Evolutionary conservation across 2,888 invertebrate genomes (phyloP).

Genomic region (Camptogramma bilineatum): DNA sequence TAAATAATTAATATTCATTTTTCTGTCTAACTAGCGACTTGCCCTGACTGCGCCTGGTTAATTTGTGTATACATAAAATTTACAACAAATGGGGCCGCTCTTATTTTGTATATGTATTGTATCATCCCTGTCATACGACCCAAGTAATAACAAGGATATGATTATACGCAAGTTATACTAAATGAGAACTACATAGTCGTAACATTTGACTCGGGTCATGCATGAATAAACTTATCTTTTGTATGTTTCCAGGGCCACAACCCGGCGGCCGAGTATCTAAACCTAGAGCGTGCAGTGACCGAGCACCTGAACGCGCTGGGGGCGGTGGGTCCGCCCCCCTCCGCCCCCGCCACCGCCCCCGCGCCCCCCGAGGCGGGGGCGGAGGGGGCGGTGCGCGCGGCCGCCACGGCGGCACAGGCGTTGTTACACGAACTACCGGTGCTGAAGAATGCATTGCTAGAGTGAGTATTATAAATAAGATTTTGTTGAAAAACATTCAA

Average conservation of each 20-base stretch:
- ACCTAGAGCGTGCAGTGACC: slow-evolving; percentile 48
- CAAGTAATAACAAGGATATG: no score
- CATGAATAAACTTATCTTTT: not conserved
- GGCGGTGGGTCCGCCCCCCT: slow-evolving; percentile 20
- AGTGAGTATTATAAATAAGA: slow-evolving; percentile 58
- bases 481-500: not conserved
- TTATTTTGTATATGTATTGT: no score
- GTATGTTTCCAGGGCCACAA: slow-evolving; percentile 56
- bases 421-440: slow-evolving; percentile 49
- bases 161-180: no score
- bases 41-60: no score
- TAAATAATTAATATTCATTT: no score
- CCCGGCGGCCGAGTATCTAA: slow-evolving; percentile 59
- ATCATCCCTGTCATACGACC: no score
- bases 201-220: no score
- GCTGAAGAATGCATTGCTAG: slow-evolving; percentile 52
- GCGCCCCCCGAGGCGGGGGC: slow-evolving; percentile 32
- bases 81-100: no score
- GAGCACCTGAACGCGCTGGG: slow-evolving; percentile 43
- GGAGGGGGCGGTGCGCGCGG: slow-evolving; percentile 34
- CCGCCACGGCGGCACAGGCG: slow-evolving; percentile 43
- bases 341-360: not conserved
- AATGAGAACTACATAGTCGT: no score
- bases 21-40: no score
- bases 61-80: no score